phyloP scores from a whole-genome alignment of 2,113 vertebrate genomes.

The Loxodonta africana region DNA sequence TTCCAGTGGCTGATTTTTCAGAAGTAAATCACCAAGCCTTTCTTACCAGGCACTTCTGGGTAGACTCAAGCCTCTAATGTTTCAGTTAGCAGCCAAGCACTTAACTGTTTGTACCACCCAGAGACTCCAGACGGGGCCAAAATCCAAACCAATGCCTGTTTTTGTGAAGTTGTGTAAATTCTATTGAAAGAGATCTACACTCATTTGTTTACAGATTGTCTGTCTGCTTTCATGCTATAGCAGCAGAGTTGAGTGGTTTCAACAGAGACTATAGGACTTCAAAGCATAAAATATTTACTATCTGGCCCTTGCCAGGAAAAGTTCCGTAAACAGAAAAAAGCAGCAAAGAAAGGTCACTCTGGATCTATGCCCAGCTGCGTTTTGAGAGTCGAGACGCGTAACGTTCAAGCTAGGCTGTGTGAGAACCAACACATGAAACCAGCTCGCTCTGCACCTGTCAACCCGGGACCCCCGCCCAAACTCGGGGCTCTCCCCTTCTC shows the following conservation, averaged over 20 bases:
- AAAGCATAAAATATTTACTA: not conserved
- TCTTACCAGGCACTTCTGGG: not conserved
- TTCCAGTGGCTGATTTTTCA: not conserved
- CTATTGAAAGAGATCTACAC: not conserved
- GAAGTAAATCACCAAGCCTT: not conserved
- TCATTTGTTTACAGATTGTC: not conserved
- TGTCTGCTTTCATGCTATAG: not conserved
- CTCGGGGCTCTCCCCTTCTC: no score
- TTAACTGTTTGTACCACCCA: not conserved
- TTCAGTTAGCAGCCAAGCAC: not conserved
- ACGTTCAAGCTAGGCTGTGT: not conserved
- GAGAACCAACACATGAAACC: not conserved
- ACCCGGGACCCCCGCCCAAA: not conserved
- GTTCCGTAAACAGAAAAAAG: not conserved
- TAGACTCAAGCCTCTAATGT: not conserved
- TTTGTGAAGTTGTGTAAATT: not conserved
- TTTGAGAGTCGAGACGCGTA: not conserved
- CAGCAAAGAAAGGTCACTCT: not conserved
- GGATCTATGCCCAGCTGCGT: not conserved
- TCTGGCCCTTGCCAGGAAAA: not conserved
- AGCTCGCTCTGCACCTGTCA: not conserved
- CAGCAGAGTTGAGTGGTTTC: not conserved
- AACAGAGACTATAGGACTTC: not conserved
- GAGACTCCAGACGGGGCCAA: not conserved
- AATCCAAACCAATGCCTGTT: not conserved